These are phyloP conservation scores for Heteropelma amictum DNA, from an alignment of 2,888 invertebrate genomes.

Conservation along the genomic window DNA sequence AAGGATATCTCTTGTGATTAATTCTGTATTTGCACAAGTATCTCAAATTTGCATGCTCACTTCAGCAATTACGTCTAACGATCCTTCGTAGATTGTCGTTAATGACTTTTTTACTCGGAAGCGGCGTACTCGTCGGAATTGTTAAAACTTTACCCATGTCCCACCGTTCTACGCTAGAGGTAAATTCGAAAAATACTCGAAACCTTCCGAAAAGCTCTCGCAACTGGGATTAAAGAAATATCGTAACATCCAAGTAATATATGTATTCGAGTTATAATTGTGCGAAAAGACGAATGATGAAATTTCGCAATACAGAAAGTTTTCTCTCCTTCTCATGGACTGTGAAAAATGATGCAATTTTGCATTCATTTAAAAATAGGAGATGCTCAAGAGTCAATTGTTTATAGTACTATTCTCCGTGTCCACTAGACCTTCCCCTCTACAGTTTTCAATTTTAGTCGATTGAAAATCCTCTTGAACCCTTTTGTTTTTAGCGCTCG, in stretches of 20 bases:
- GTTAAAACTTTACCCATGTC: too few relatives aligned
- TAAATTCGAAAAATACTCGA: too few relatives aligned
- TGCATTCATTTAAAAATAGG: conserved; percentile 24
- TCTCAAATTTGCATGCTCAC: too few relatives aligned
- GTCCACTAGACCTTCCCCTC: not conserved
- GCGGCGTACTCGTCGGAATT: too few relatives aligned
- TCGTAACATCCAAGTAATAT: too few relatives aligned
- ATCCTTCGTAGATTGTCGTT: too few relatives aligned
- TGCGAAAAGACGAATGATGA: conserved; percentile 13
- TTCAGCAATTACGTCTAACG: too few relatives aligned
- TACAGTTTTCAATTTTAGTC: too few relatives aligned
- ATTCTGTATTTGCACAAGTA: not conserved
- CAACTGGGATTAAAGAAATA: not conserved
- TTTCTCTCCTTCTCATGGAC: conserved; percentile 4
- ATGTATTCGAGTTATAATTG: conserved; percentile 13
- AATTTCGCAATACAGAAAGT: conserved; percentile 24
- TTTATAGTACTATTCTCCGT: conserved; percentile 34
- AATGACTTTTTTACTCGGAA: too few relatives aligned
- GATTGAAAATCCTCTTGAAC: too few relatives aligned
- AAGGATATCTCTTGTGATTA: not conserved
- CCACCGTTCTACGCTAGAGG: too few relatives aligned
- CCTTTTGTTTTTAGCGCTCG: conserved; percentile 11
- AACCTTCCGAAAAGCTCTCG: not conserved
- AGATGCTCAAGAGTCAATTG: conserved; percentile 28
- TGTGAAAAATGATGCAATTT: not conserved